Percentiles rank a stretch among this genome's conserved stretches.
These are phyloP conservation scores for Ernsta delagoae DNA, from an alignment of 2,888 invertebrate species.

Conservation along the genomic window DNA sequence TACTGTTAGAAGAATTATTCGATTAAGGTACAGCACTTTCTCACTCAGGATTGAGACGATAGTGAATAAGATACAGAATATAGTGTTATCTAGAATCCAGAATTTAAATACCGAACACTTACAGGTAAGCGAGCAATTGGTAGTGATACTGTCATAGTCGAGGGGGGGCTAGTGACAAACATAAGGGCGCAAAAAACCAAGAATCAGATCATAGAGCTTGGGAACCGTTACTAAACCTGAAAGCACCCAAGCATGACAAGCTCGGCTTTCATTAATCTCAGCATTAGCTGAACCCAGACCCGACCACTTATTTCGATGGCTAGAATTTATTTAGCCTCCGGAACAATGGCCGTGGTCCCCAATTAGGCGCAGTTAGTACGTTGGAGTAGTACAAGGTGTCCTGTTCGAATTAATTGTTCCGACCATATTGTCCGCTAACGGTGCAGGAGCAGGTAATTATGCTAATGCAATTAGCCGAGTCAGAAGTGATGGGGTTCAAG, in stretches of 20 bases:
- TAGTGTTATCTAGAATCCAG: too few species aligned
- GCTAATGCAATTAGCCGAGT: conserved; percentile 40
- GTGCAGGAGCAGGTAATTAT: conserved; percentile 22
- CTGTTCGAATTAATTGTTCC: conserved; percentile 44
- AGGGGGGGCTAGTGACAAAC: too few species aligned
- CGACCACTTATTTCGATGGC: conserved; percentile 19
- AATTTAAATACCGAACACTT: too few species aligned
- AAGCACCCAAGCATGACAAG: conserved; percentile 4
- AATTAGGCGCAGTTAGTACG: conserved; percentile 48
- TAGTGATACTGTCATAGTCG: neutral
- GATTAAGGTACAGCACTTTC: too few species aligned
- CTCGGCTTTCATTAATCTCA: conserved; percentile 7
- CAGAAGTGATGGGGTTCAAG: conserved; percentile 32
- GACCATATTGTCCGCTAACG: conserved; percentile 37
- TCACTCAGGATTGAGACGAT: too few species aligned
- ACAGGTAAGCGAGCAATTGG: neutral
- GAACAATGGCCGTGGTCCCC: conserved; percentile 44
- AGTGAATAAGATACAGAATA: too few species aligned
- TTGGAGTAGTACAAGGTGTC: conserved; percentile 36
- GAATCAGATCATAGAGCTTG: neutral
- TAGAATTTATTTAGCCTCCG: conserved; percentile 34
- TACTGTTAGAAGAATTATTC: too few species aligned
- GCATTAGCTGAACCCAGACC: conserved; percentile 7
- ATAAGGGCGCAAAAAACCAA: neutral
- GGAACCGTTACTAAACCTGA: conserved; percentile 8